Conservation (phyloP, 2,888 invertebrate species). For the Odontocolon sp. region DNA sequence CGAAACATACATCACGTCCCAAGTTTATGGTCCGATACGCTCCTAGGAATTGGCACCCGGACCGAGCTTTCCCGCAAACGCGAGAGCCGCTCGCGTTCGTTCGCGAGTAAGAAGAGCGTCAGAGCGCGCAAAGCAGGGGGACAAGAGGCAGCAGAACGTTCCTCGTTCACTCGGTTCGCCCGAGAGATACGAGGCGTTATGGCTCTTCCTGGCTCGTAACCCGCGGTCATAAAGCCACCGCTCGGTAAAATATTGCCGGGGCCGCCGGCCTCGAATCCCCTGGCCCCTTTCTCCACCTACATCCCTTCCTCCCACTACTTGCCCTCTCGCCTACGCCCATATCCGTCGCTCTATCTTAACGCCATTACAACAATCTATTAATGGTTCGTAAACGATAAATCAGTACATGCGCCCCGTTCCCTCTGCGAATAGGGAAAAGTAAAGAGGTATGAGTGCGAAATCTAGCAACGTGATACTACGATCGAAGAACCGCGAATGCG, state of each 20-base stretch:
- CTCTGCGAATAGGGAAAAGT: background rate
- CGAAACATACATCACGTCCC: constrained; percentile 72
- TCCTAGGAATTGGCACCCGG: constrained; percentile 76
- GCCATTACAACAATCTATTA: constrained; percentile 80
- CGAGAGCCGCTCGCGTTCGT: constrained; percentile 52
- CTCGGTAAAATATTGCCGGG: constrained; percentile 77
- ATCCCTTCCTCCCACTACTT: constrained; percentile 49
- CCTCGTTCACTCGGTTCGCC: constrained; percentile 44
- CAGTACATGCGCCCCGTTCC: constrained; percentile 47
- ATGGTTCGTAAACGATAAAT: constrained; percentile 75
- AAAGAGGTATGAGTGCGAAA: background rate
- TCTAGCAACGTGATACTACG: background rate
- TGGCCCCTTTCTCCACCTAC: constrained; percentile 17
- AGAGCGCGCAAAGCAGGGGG: constrained; percentile 66
- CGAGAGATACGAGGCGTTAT: constrained; percentile 76
- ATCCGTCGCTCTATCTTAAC: constrained; percentile 77
- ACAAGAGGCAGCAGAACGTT: constrained; percentile 42
- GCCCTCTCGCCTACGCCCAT: constrained; percentile 46
- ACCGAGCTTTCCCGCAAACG: constrained; percentile 73
- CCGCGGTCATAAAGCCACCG: constrained; percentile 80
- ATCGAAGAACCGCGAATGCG: constrained; percentile 9
- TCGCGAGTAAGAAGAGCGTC: constrained; percentile 45
- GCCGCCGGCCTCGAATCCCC: constrained; percentile 66
- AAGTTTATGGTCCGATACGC: constrained; percentile 78
- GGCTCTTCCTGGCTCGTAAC: constrained; percentile 80